A percentile compares a stretch with the other conserved stretches of the same genome.
These are phyloP conservation scores for Halcyon badia DNA, from an alignment of 2,797 vertebrate genomes.

Conservation along the genomic window DNA sequence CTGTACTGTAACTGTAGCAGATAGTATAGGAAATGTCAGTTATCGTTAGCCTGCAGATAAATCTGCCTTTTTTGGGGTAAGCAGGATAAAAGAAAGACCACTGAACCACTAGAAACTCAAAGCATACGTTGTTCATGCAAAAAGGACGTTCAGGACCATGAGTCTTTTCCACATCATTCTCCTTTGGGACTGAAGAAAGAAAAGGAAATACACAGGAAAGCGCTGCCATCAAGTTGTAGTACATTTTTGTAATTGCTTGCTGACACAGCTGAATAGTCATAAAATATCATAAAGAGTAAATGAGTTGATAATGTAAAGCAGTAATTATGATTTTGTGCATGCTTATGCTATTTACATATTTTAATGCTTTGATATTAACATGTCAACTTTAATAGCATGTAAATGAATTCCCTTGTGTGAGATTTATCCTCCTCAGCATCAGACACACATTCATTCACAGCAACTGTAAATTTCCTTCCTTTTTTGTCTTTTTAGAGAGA, in stretches of 20 bases:
- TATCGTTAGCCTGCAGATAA: constrained; percentile 76
- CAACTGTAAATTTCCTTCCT: constrained; percentile 12
- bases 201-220: neutral
- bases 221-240: constrained; percentile 35
- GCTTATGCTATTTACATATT: constrained; percentile 81
- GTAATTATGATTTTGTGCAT: constrained; percentile 78
- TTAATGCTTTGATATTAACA: constrained; percentile 79
- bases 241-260: constrained; percentile 72
- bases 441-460: constrained; percentile 22
- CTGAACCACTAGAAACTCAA: constrained; percentile 64
- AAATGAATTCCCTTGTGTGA: constrained; percentile 62
- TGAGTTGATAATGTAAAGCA: constrained; percentile 78
- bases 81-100: constrained; percentile 33
- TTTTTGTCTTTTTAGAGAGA: constrained; percentile 21
- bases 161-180: neutral
- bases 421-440: constrained; percentile 41
- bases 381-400: constrained; percentile 70
- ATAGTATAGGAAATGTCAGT: constrained; percentile 63
- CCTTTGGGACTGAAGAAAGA: neutral
- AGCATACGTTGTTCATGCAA: constrained; percentile 71
- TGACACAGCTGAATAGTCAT: constrained; percentile 76
- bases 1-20: constrained; percentile 44
- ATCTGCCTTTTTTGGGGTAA: constrained; percentile 71
- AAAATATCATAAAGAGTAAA: constrained; percentile 79
- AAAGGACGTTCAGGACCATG: constrained; percentile 40